phyloP scores from a whole-genome alignment of 2,113 vertebrate species.

The Alligator mississippiensis region DNA sequence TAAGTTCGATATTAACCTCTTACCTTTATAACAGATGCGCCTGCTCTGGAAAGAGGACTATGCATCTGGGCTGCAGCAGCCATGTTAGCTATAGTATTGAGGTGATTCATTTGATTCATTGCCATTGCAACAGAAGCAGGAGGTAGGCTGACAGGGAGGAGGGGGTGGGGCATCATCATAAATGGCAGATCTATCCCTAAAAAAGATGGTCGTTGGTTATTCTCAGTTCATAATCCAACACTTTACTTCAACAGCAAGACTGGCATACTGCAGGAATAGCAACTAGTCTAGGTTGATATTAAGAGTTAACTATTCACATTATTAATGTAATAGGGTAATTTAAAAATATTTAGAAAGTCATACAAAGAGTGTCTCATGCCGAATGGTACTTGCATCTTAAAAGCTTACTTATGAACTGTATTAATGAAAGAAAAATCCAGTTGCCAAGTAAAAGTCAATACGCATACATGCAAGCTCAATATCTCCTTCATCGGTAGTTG shows the following conservation, averaged over 20 bases:
- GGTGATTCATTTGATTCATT: conserved; percentile 96
- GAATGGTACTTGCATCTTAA: not conserved
- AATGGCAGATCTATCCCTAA: conserved; percentile 93
- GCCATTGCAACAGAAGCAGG: conserved; percentile 93
- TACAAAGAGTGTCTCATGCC: fast-evolving
- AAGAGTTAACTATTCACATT: not conserved
- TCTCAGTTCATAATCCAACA: not conserved
- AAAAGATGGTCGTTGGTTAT: conserved; percentile 1
- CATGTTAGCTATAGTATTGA: conserved; percentile 92
- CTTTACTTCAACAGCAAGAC: not conserved
- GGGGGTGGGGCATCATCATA: conserved; percentile 95
- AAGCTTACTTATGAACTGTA: not conserved
- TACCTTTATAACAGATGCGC: conserved; percentile 90
- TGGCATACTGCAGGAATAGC: not conserved
- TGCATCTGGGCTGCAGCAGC: conserved; percentile 89
- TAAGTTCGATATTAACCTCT: not conserved
- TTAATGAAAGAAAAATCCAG: not conserved
- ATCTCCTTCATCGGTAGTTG: not conserved
- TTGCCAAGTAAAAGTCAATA: not conserved
- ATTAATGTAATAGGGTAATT: not conserved
- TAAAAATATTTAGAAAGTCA: not conserved
- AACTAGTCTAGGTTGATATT: not conserved
- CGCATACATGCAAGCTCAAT: fast-evolving
- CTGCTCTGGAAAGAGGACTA: conserved; percentile 87
- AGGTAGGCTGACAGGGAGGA: conserved; percentile 93